Evolutionary conservation across 2,797 vertebrate species (phyloP).

Genomic region (Sebastes hubbsi): DNA sequence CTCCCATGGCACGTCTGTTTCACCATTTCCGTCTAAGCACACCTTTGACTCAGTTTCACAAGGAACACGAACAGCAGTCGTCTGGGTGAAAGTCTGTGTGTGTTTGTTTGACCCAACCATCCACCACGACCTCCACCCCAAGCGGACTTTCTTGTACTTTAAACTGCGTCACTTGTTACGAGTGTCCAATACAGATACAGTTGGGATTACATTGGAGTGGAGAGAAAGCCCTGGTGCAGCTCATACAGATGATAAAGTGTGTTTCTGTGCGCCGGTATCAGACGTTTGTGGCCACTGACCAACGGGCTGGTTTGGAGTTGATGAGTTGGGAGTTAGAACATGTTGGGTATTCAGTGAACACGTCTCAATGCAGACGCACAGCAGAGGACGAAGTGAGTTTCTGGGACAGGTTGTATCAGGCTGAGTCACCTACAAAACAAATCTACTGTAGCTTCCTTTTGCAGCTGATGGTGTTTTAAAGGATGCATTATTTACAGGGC

Average conservation of each 20-base stretch:
- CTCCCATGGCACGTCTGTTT: no score
- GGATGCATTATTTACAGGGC: not conserved
- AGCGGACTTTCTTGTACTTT: no score
- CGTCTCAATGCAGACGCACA: not conserved
- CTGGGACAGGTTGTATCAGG: not conserved
- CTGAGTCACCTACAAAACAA: conserved; percentile 1
- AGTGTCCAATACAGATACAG: no score
- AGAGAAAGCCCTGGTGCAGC: no score
- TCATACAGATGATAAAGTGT: no score
- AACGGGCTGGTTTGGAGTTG: not conserved
- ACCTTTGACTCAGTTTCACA: not conserved
- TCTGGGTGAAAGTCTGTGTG: no score
- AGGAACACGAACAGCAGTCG: no score
- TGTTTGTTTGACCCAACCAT: no score
- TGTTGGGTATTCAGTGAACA: not conserved
- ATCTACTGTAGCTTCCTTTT: not conserved
- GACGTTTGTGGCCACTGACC: not conserved
- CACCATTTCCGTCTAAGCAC: no score
- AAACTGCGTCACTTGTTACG: no score
- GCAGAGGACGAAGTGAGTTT: not conserved
- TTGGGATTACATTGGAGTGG: no score
- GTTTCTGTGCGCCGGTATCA: not conserved
- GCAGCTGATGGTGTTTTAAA: not conserved
- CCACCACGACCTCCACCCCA: no score
- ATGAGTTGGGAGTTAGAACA: not conserved